Conservation (phyloP, 1,140 invertebrate genomes). For the Drosophila virilis region DNA sequence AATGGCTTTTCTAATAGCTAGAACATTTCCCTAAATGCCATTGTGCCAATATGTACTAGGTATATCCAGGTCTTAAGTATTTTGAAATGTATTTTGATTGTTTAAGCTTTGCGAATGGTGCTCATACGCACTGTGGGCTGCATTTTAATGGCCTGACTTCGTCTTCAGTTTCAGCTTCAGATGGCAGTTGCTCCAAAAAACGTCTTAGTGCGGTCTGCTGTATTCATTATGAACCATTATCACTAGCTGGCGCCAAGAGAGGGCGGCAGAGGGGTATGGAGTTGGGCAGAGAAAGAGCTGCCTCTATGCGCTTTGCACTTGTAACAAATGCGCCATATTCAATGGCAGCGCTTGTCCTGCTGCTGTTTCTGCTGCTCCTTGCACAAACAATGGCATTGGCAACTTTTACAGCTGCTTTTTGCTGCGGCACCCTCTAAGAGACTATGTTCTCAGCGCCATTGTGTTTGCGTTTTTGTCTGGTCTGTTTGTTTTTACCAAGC, state of each 20-base stretch:
- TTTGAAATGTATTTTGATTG: conserved; percentile 11
- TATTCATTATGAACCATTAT: conserved; percentile 82
- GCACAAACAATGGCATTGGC: conserved; percentile 65
- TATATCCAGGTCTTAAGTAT: background rate
- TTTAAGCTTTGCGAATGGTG: conserved; percentile 19
- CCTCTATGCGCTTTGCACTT: conserved; percentile 68
- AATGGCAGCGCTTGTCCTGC: conserved; percentile 46
- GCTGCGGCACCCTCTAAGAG: background rate
- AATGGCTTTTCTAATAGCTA: background rate
- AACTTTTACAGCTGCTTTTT: conserved; percentile 70
- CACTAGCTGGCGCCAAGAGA: conserved; percentile 78
- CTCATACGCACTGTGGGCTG: conserved; percentile 48
- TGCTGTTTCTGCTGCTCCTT: conserved; percentile 34
- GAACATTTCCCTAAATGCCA: background rate
- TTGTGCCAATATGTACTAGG: background rate
- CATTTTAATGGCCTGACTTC: conserved; percentile 42
- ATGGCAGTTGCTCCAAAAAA: conserved; percentile 31
- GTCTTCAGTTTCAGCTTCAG: conserved; percentile 28
- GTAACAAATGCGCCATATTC: conserved; percentile 75
- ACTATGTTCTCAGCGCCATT: conserved; percentile 21
- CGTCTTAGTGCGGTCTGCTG: conserved; percentile 66
- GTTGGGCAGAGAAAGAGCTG: conserved; percentile 30
- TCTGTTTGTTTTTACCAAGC: conserved; percentile 32
- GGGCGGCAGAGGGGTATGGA: conserved; percentile 11
- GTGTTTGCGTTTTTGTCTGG: conserved; percentile 51